Base-by-base conservation (phyloP, 2,888 invertebrate genomes). In the Tetragonula carbonaria region DNA sequence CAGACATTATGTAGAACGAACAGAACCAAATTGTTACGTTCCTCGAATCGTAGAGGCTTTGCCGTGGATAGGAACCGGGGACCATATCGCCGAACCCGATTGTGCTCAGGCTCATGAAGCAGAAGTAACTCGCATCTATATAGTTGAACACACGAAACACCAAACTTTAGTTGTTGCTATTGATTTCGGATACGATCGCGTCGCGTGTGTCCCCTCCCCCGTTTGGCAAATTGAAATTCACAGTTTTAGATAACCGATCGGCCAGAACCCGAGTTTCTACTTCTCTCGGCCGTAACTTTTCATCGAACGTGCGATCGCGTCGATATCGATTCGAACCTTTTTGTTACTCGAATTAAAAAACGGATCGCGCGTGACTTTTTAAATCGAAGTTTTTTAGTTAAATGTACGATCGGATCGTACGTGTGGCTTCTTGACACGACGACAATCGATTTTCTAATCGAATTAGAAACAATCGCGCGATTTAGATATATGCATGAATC, bases 91-190 rank as follows among this genome's bases (percentile, higher is more conserved):
- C 98, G 90, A 98, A 98, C 55, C 98, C 98, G 92, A 98, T 98
- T 23, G 98, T 98, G 92, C 98, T 98, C 93, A 99, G 96, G 89
- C 98, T 98, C 97, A 99, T 98, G 95, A 99, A 99, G 95, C 98
- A 99, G 95, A 99, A 99, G 95, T 98, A 99, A 92, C 93, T 93
- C 50, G 94, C 94, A 84, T 94, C 96, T 96, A 90, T n/a, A 38
- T 21, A 38, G 66, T 73, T 28, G 21, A 72, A 68, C 51, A 86
- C 2, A 86, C 2, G 50, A 67, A 70, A 82, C 23, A 4, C 4
- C 14, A 53, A 28, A 18, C 8, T 63, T 80, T 75, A 74, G 28
- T 16, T 53, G 1, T 1, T 71, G 8, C 28, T 50, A 51, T 28
- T 16, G 67, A 13, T 55, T 23, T 71, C n/a, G 2, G n/a, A 59